Percentiles rank a stretch among this genome's conserved stretches.
These are phyloP conservation scores for Pandemis cinnamomeana DNA, from an alignment of 2,888 invertebrate genomes.

Conservation along the genomic window DNA sequence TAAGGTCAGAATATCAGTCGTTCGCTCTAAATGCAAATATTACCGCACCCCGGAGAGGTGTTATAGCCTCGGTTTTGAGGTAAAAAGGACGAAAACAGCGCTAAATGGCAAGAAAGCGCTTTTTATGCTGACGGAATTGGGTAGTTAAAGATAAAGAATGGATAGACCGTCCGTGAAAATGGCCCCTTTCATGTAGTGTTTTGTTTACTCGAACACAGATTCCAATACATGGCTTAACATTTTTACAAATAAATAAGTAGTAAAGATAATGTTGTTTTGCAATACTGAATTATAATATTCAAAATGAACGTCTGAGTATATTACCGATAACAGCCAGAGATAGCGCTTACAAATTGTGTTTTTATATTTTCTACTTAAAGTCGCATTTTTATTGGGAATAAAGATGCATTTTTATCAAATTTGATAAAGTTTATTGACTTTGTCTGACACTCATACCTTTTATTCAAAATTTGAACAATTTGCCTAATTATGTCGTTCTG, in stretches of 20 bases:
- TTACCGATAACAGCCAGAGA: neutral
- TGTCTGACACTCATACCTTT: neutral
- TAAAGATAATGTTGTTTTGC: neutral
- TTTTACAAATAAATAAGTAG: neutral
- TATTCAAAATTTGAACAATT: neutral
- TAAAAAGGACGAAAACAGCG: slow-evolving; percentile 79
- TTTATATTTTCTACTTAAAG: neutral
- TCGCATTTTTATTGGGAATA: neutral
- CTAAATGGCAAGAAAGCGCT: slow-evolving; percentile 79
- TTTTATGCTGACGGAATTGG: slow-evolving; percentile 77
- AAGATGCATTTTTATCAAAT: neutral
- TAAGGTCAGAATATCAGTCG: slow-evolving; percentile 82
- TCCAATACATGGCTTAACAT: slow-evolving; percentile 10
- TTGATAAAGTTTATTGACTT: neutral
- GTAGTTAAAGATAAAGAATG: slow-evolving; percentile 79
- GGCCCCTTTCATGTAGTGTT: slow-evolving; percentile 54
- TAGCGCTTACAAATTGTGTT: neutral
- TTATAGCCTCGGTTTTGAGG: slow-evolving; percentile 79
- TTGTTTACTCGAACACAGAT: slow-evolving; percentile 25
- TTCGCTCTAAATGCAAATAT: slow-evolving; percentile 84
- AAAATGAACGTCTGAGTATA: neutral
- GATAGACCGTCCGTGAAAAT: slow-evolving; percentile 67
- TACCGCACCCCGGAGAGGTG: slow-evolving; percentile 80
- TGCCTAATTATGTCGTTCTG: too few relatives aligned
- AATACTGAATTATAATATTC: neutral